Evolutionary conservation across 2,113 vertebrate genomes (phyloP).

Genomic region (Bubo bubo): DNA sequence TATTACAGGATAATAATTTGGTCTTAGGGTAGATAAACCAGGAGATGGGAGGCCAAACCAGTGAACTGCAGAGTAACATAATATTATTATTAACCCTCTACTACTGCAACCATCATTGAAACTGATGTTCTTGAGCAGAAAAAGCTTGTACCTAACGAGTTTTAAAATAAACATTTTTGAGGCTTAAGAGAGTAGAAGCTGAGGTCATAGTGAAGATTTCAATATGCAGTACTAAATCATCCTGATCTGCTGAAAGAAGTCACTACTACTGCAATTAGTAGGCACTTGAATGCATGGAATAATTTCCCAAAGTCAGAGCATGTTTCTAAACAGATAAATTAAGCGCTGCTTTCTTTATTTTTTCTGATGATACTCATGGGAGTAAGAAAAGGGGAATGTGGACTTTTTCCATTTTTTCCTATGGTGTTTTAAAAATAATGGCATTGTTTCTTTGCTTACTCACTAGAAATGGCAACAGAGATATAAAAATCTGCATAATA

Average conservation of each 20-base stretch:
- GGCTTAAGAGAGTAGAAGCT: not conserved
- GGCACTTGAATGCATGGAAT: not conserved
- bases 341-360: not conserved
- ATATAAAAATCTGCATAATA: not conserved
- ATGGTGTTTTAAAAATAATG: not conserved
- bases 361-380: not conserved
- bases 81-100: constrained; percentile 6
- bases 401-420: not conserved
- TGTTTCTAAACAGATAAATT: not conserved
- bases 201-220: not conserved
- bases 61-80: not conserved
- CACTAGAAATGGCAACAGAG: not conserved
- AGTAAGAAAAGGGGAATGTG: not conserved
- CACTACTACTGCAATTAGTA: not conserved
- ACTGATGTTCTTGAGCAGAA: not conserved
- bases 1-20: constrained; percentile 37
- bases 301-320: not conserved
- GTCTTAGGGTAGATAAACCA: constrained; percentile 26
- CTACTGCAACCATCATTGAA: not conserved
- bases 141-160: not conserved
- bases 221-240: not conserved
- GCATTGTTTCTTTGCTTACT: not conserved
- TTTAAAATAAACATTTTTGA: not conserved
- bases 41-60: constrained; percentile 11
- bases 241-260: not conserved